Conservation (phyloP, 2,888 invertebrate species). For the Andrena flavipes region DNA sequence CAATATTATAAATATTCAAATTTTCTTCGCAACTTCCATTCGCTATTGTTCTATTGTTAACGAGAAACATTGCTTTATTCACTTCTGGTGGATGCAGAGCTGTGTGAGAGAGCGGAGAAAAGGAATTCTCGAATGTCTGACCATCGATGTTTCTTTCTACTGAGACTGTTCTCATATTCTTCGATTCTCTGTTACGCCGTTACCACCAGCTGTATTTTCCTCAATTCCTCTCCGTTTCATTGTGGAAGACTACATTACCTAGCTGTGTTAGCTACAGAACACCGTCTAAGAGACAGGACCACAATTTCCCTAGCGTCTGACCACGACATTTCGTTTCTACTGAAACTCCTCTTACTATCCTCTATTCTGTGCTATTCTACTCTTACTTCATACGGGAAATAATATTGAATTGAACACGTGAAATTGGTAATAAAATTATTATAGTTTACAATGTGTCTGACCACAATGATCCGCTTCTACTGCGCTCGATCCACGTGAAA, state of each 20-base stretch:
- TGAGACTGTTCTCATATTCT: not conserved
- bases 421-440: too few relatives aligned
- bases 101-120: not conserved
- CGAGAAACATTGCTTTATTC: not conserved
- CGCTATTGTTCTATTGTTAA: not conserved
- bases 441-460: slow-evolving; percentile 8
- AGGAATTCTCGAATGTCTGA: not conserved
- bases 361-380: too few relatives aligned
- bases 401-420: too few relatives aligned
- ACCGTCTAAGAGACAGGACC: too few relatives aligned
- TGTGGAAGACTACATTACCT: too few relatives aligned
- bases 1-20: not conserved
- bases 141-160: not conserved
- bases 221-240: too few relatives aligned
- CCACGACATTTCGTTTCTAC: too few relatives aligned
- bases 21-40: not conserved
- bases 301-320: too few relatives aligned
- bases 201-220: too few relatives aligned
- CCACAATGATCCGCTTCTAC: slow-evolving; percentile 20
- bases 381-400: too few relatives aligned
- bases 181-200: not conserved
- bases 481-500: not conserved
- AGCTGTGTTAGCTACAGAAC: too few relatives aligned
- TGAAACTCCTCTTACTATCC: too few relatives aligned
- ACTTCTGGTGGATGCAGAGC: not conserved